Evolutionary conservation across 2,797 vertebrate genomes (phyloP), one percentile per base, ranked within the genome.

Genomic region (Merluccius polli): DNA sequence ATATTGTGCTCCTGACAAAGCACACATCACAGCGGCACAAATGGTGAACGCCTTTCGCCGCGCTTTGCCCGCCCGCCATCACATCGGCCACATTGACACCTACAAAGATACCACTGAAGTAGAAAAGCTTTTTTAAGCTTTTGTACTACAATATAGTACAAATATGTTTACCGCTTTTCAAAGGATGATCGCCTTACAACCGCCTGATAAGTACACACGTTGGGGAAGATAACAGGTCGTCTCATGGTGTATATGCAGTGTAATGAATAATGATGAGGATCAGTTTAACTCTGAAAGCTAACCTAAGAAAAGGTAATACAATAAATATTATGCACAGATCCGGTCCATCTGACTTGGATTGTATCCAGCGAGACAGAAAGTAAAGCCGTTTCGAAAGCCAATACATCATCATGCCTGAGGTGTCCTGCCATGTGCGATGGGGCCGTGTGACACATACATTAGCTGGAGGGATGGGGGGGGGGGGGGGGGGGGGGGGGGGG

Each of bases 1-100:
- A 35, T 52, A 74, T 71, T 65, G 18, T n/a, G 8, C 35, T 78
- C 35, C 41, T 81, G 80, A 87, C 78, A 82, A 89, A 88, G 85
- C 75, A 74, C 67, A 27, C 27, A 83, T 88, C 81, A n/a, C n/a
- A 86, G 83, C 86, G 73, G 83, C 82, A 78, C 78, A 27, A 65
- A 65, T 65, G 59, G n/a, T 13, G 24, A 68, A 81, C 75, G 30
- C 24, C 31, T 70, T 73, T 63, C 79, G 80, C 72, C 81, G 71
- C 79, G 48, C 72, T 73, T 79, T 87, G n/a, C n/a, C n/a, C n/a
- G n/a, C n/a, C n/a, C 83, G 82, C 84, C 80, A 71, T 81, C 84
- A 84, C 80, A 82, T 83, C 84, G 9, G 29, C 67, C 67, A 30
- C 13, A 16, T 69, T n/a, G n/a, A n/a, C n/a, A n/a, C n/a, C n/a